These are phyloP conservation scores for Drosophila mettleri DNA, from an alignment of 2,888 invertebrate species.

Conservation along the genomic window DNA sequence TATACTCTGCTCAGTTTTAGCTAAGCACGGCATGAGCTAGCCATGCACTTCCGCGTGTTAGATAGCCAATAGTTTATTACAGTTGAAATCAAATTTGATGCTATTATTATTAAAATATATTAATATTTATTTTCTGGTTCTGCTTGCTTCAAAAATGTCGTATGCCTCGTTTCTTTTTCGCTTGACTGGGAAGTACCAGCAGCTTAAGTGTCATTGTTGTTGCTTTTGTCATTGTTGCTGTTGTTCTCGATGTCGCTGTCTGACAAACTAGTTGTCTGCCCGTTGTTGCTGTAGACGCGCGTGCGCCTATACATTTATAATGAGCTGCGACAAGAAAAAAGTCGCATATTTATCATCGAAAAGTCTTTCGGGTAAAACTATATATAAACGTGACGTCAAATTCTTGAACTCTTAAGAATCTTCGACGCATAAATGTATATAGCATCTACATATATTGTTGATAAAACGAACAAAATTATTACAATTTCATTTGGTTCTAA, in stretches of 20 bases:
- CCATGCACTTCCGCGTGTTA: neutral
- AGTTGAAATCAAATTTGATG: slow-evolving; percentile 13
- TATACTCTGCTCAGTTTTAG: no score
- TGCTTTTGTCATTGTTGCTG: slow-evolving; percentile 1
- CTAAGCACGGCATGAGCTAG: neutral
- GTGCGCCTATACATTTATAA: slow-evolving; percentile 40
- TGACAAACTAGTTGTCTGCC: slow-evolving; percentile 28
- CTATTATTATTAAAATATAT: slow-evolving; percentile 4
- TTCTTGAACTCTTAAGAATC: neutral
- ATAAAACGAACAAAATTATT: slow-evolving; percentile 7
- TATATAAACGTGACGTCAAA: slow-evolving; percentile 28
- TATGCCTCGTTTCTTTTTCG: slow-evolving; percentile 5
- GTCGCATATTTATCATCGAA: slow-evolving; percentile 5
- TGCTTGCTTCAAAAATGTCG: neutral
- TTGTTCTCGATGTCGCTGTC: neutral
- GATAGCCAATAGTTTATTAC: neutral
- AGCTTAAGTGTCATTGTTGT: slow-evolving; percentile 18
- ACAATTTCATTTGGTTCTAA: neutral
- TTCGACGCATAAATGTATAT: no score
- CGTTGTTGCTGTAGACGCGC: slow-evolving; percentile 12
- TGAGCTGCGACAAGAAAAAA: slow-evolving; percentile 23
- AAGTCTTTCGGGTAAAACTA: slow-evolving; percentile 8
- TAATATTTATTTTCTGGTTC: slow-evolving; percentile 9
- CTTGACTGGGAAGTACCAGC: slow-evolving; percentile 23
- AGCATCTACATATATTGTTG: neutral